Conservation (phyloP, 2,888 invertebrate genomes). For the Pachymerium ferrugineum region DNA sequence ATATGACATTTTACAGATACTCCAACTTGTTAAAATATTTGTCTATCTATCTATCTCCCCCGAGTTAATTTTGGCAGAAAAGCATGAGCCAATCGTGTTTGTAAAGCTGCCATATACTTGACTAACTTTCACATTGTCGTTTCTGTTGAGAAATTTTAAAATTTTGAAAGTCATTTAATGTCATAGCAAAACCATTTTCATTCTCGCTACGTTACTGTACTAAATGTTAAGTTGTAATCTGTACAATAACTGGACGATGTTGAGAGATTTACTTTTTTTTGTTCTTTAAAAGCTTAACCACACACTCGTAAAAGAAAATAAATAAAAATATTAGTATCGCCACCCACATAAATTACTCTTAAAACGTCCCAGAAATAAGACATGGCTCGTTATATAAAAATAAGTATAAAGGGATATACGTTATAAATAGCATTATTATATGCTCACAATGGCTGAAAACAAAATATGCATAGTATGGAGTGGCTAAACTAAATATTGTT, state of each 20-base stretch:
- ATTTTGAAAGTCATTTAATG: neutral
- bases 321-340: neutral
- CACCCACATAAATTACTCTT: neutral
- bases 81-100: neutral
- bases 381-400: neutral
- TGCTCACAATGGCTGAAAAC: constrained; percentile 34
- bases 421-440: neutral
- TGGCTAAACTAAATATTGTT: constrained; percentile 47
- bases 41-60: too few species aligned
- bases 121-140: neutral
- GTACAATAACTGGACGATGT: neutral
- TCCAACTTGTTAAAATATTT: neutral
- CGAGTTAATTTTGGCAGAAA: neutral
- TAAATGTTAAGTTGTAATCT: neutral
- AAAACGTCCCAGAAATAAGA: neutral
- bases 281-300: neutral
- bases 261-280: neutral
- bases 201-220: neutral
- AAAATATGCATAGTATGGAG: constrained; percentile 37
- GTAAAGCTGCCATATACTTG: neutral
- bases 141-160: neutral
- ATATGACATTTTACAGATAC: neutral
- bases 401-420: constrained; percentile 38
- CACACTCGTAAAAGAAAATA: neutral
- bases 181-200: neutral